These are phyloP conservation scores for Drosophila fulvimacula DNA, from an alignment of 2,888 invertebrate species.

Conservation along the genomic window DNA sequence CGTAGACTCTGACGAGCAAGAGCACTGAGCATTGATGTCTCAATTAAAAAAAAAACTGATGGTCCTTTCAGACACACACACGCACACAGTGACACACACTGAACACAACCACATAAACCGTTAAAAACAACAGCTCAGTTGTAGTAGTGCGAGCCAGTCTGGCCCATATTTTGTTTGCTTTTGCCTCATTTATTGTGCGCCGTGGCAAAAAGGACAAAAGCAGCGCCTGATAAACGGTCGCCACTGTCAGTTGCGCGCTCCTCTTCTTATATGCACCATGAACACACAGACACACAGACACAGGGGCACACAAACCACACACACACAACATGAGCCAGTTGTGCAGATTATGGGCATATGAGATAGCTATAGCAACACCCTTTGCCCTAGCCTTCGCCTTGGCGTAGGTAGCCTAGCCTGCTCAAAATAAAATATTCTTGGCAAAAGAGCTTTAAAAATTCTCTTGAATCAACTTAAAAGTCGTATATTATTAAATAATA, in stretches of 20 bases:
- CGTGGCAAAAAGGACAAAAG: slow-evolving; percentile 50
- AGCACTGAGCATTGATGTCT: slow-evolving; percentile 63
- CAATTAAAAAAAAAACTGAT: slow-evolving; percentile 72
- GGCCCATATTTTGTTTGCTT: slow-evolving; percentile 73
- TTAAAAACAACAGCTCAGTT: slow-evolving; percentile 20
- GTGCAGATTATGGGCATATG: slow-evolving; percentile 16
- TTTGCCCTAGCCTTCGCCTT: no score
- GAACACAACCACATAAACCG: slow-evolving; percentile 6
- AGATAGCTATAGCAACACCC: slow-evolving; percentile 5
- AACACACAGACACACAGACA: slow-evolving; percentile 9
- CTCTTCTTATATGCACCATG: slow-evolving; percentile 3
- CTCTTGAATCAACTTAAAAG: background rate
- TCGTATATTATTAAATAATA: slow-evolving; percentile 1
- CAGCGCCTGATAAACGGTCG: slow-evolving; percentile 50
- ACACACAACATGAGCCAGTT: slow-evolving; percentile 14
- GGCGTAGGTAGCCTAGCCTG: background rate
- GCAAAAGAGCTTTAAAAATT: slow-evolving; percentile 8
- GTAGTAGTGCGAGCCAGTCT: slow-evolving; percentile 47
- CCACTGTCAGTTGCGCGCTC: slow-evolving; percentile 35
- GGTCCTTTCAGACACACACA: slow-evolving; percentile 57
- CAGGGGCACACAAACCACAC: background rate
- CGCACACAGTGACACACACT: slow-evolving; percentile 12
- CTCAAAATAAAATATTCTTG: background rate
- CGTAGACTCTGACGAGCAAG: slow-evolving; percentile 32
- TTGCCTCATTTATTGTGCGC: slow-evolving; percentile 74